Evolutionary conservation across 1,140 invertebrate species (phyloP), one percentile per base, ranked within the genome.

Genomic region (Atta texana): DNA sequence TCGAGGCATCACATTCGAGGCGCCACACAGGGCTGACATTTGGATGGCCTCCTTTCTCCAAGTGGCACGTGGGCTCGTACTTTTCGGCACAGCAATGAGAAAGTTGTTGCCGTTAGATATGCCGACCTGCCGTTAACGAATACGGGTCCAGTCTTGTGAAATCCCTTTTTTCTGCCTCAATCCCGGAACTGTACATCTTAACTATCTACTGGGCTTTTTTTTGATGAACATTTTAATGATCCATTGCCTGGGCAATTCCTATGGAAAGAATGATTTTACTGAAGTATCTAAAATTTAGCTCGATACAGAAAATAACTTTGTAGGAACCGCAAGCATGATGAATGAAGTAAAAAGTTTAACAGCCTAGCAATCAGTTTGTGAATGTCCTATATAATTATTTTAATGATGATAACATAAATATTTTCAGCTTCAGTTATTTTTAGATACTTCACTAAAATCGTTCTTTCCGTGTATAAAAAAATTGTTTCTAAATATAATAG

Each of bases 21-120:
- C n/a, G 78, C 64, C 76, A 64, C 71, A 84, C 76, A 88, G 77
- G 57, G 88, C 88, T 91, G 90, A 91, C 90, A 91, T 91, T 91
- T 91, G 64, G 90, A 89, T 91, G 88, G 90, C 90, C 90, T 91
- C 90, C 90, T 91, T 91, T 91, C 90, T 91, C 90, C 90, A 28
- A 53, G 72, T 69, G 86, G 64, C 87, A 91, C 89, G 89, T 91
- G 90, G 87, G 87, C 51, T 86, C 74, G 28, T 64, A 82, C 87
- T 90, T 91, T 91, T 91, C 90, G 90, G 90, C 88, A 76, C 75
- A 21, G 88, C 75, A 64, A 59, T 72, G 90, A 86, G 90, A 91
- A 91, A 91, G 90, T 90, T 88, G 80, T 88, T 88, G 81, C 51
- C 81, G 87, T 91, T 90, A 90, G 89, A 87, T 68, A 51, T 72